Evolutionary conservation across 1,140 invertebrate species (phyloP).

Genomic region (Oscheius sp.): DNA sequence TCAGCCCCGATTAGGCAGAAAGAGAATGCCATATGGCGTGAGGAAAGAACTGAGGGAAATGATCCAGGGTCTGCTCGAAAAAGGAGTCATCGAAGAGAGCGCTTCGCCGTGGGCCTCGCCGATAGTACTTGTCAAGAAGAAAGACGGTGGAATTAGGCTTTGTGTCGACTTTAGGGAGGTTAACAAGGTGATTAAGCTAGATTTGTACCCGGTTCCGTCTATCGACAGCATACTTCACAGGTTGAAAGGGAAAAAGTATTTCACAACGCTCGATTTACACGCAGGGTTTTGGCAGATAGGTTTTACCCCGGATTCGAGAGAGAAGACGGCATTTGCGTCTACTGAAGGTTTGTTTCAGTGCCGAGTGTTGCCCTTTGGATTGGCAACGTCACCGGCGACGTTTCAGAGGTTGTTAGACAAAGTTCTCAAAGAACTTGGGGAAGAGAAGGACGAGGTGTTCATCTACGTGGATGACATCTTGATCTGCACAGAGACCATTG

Average conservation of each 20-base stretch:
- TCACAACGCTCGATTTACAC: no score
- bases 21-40: slow-evolving; percentile 27
- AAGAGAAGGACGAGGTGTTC: neutral
- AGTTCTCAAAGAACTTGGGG: slow-evolving; percentile 9
- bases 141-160: slow-evolving; percentile 62
- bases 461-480: slow-evolving; percentile 25
- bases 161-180: slow-evolving; percentile 64
- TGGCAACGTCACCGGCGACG: slow-evolving; percentile 2
- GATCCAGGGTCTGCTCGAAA: slow-evolving; percentile 22
- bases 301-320: neutral
- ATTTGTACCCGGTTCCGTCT: slow-evolving; percentile 65
- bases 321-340: slow-evolving; percentile 33
- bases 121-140: slow-evolving; percentile 65
- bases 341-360: slow-evolving; percentile 33
- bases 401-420: slow-evolving; percentile 38
- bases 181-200: slow-evolving; percentile 62
- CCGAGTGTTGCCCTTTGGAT: slow-evolving; percentile 35
- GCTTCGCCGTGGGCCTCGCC: slow-evolving; percentile 63
- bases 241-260: no score
- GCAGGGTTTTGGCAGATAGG: no score
- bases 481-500: slow-evolving; percentile 2
- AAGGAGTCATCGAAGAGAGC: slow-evolving; percentile 58
- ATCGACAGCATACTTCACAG: slow-evolving; percentile 63
- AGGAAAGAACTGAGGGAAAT: slow-evolving; percentile 34
- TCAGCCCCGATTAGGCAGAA: slow-evolving; percentile 40